Conservation (phyloP, 2,888 invertebrate species). For the Agriopis aurantiaria region DNA sequence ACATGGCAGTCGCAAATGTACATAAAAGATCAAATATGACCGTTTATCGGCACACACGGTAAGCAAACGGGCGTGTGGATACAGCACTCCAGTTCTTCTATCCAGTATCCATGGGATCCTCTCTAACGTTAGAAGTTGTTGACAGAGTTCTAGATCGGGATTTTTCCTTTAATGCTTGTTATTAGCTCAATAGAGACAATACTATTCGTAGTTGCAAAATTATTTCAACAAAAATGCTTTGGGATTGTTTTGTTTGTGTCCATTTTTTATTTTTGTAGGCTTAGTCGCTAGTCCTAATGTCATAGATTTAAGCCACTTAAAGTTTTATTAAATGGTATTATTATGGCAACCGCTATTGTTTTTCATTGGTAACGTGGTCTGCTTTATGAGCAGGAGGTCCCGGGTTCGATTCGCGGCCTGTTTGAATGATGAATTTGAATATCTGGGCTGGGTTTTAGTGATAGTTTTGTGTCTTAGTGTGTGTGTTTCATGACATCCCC, state of each 20-base stretch:
- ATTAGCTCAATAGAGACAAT: conserved; percentile 19
- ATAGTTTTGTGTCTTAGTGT: too few species aligned
- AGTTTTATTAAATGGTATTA: too few species aligned
- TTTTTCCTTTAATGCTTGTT: conserved; percentile 20
- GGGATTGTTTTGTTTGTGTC: neutral
- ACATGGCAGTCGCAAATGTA: conserved; percentile 26
- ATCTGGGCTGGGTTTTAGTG: too few species aligned
- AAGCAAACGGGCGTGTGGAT: conserved; percentile 67
- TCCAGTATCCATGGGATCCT: conserved; percentile 62
- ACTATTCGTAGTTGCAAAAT: neutral
- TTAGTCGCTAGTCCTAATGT: too few species aligned
- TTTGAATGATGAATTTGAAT: too few species aligned
- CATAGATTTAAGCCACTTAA: too few species aligned
- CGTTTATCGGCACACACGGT: conserved; percentile 58
- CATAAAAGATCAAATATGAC: conserved; percentile 58
- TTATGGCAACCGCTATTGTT: too few species aligned
- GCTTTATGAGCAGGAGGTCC: too few species aligned
- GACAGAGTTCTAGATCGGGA: conserved; percentile 32
- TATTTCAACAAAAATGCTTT: neutral
- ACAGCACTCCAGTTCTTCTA: conserved; percentile 72
- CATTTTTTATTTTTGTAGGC: too few species aligned
- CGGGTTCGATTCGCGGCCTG: too few species aligned
- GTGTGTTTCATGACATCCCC: too few species aligned
- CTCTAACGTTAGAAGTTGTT: conserved; percentile 48
- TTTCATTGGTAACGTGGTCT: too few species aligned